Conservation (phyloP, 2,797 vertebrate genomes). For the Brachyalestes nurse region DNA sequence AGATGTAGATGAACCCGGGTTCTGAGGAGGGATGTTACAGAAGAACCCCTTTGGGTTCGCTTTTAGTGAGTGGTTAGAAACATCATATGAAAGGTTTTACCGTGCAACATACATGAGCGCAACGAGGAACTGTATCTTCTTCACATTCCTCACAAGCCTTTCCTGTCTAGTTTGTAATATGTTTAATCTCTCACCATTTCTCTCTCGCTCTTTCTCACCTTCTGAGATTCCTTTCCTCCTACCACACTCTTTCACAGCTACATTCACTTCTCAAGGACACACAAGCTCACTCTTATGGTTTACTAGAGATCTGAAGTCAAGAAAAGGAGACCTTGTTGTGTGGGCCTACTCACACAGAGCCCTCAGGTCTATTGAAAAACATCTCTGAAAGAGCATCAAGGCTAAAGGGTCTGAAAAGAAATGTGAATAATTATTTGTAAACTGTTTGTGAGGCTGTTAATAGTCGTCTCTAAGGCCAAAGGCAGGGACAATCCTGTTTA, state of each 20-base stretch:
- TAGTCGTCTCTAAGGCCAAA: background rate
- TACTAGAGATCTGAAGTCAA: background rate
- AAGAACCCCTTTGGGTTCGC: no score
- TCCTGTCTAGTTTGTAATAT: background rate
- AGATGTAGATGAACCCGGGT: background rate
- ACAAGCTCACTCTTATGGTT: background rate
- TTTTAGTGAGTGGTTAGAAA: no score
- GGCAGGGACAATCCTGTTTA: background rate
- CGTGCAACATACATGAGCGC: no score
- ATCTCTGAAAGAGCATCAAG: slow-evolving; percentile 10
- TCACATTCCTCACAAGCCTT: background rate
- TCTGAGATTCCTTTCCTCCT: background rate
- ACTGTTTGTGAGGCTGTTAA: background rate
- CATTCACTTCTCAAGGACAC: slow-evolving; percentile 34
- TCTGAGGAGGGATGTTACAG: background rate
- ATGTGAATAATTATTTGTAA: background rate
- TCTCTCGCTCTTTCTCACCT: background rate
- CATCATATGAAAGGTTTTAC: no score
- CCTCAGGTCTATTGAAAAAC: background rate
- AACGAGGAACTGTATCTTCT: background rate
- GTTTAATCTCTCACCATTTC: no score
- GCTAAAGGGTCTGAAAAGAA: background rate
- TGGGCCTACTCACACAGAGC: background rate
- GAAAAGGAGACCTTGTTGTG: background rate
- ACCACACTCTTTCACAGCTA: background rate